A percentile compares a stretch with the other conserved stretches of the same genome.
These are phyloP conservation scores for Drosophila suboccidentalis DNA, from an alignment of 2,888 invertebrate genomes.

Conservation along the genomic window DNA sequence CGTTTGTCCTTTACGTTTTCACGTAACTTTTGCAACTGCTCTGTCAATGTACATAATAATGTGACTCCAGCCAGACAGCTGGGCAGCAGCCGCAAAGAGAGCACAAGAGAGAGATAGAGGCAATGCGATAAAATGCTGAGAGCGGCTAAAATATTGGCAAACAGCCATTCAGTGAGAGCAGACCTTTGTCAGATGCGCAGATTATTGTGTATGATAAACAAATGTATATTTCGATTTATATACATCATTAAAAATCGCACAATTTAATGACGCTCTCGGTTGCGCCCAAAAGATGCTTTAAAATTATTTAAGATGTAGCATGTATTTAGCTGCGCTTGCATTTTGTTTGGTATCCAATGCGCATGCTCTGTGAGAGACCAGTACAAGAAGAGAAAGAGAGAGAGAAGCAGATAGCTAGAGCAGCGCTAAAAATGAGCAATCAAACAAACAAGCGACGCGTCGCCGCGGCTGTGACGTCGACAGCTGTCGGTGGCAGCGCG, in stretches of 20 bases:
- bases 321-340: constrained; percentile 21
- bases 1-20: constrained; percentile 71
- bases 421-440: constrained; percentile 28
- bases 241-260: constrained; percentile 3
- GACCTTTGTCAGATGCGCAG: background rate
- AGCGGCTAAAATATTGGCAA: constrained; percentile 18
- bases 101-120: background rate
- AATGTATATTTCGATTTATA: background rate
- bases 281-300: constrained; percentile 51
- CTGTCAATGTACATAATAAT: constrained; percentile 68
- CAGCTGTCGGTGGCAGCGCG: constrained; percentile 61
- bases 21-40: constrained; percentile 78
- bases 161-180: constrained; percentile 1
- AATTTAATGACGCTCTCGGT: background rate
- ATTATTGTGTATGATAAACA: constrained; percentile 6
- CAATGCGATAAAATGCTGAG: constrained; percentile 13
- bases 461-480: constrained; percentile 45
- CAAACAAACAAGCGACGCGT: constrained; percentile 60
- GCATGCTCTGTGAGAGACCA: constrained; percentile 33
- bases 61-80: constrained; percentile 60
- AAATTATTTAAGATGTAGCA: constrained; percentile 4
- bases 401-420: constrained; percentile 2
- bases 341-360: constrained; percentile 27
- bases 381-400: background rate
- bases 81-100: constrained; percentile 44